phyloP scores from a whole-genome alignment of 2,113 vertebrate species.

The Rhombomys opimus region DNA sequence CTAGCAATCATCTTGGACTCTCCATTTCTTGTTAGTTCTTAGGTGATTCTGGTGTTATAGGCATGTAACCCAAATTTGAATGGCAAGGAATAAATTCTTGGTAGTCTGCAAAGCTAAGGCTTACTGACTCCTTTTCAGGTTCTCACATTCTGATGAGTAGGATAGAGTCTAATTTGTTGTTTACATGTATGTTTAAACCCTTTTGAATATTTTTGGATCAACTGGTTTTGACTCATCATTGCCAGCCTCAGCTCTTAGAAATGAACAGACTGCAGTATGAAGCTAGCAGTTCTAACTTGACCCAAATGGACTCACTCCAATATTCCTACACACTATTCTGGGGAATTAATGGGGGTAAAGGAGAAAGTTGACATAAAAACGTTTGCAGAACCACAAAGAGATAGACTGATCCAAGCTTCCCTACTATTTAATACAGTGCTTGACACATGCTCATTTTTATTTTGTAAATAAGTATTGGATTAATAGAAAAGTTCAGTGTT shows the following conservation, averaged over 20 bases:
- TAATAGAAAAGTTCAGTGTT: not conserved
- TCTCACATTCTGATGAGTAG: slow-evolving; percentile 11
- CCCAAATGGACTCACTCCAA: not conserved
- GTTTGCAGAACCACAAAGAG: not conserved
- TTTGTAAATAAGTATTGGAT: not conserved
- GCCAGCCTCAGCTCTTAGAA: not conserved
- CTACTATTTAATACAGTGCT: not conserved
- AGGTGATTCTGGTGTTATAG: not conserved
- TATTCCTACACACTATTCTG: not conserved
- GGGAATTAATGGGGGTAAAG: not conserved
- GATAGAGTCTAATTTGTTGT: not conserved
- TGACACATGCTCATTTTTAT: not conserved
- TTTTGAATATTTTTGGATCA: not conserved
- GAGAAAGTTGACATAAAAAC: not conserved
- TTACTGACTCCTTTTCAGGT: not conserved
- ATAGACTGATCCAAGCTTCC: not conserved
- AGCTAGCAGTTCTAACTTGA: not conserved
- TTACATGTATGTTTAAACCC: not conserved
- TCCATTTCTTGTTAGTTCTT: not conserved
- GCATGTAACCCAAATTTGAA: not conserved
- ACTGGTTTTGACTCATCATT: not conserved
- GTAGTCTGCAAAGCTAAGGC: not conserved
- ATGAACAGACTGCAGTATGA: not conserved
- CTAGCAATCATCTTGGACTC: not conserved
- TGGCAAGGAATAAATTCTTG: not conserved